Conservation (phyloP, 2,888 invertebrate species). For the Melanotus villosus region DNA sequence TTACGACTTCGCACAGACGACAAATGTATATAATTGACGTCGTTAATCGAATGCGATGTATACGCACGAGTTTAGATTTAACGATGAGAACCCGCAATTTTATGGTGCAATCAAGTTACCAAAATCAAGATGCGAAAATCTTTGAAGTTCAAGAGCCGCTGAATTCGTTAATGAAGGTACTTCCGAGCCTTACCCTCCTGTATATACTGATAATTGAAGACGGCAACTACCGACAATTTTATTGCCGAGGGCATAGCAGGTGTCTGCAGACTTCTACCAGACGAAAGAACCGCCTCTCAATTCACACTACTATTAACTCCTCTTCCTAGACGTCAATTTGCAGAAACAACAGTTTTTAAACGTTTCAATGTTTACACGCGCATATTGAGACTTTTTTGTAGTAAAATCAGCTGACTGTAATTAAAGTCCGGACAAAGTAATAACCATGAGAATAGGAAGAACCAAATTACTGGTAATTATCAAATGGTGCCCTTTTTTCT, state of each 20-base stretch:
- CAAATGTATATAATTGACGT: slow-evolving; percentile 13
- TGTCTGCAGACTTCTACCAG: slow-evolving; percentile 38
- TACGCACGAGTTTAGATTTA: slow-evolving; percentile 8
- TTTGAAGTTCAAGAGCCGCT: neutral
- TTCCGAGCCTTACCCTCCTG: slow-evolving; percentile 20
- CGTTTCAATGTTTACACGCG: neutral
- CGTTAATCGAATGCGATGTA: slow-evolving; percentile 12
- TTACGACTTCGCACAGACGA: slow-evolving; percentile 7
- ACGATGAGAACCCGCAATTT: slow-evolving; percentile 13
- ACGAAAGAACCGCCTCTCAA: slow-evolving; percentile 27
- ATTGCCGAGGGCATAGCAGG: slow-evolving; percentile 34
- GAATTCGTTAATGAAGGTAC: slow-evolving; percentile 19
- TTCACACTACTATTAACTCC: slow-evolving; percentile 26
- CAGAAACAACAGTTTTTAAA: slow-evolving; percentile 5
- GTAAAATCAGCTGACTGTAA: too few species aligned
- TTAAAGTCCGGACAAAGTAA: too few species aligned
- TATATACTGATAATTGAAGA: slow-evolving; percentile 32
- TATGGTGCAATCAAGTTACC: slow-evolving; percentile 4
- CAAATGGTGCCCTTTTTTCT: too few species aligned
- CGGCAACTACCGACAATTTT: slow-evolving; percentile 30
- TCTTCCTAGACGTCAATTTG: slow-evolving; percentile 9
- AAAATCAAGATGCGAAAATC: slow-evolving; percentile 1
- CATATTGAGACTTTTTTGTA: neutral
- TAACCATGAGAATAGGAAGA: too few species aligned
- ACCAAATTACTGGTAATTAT: too few species aligned